Base-by-base conservation (phyloP, 2,888 invertebrate genomes). In the Cheilosia impressa region DNA sequence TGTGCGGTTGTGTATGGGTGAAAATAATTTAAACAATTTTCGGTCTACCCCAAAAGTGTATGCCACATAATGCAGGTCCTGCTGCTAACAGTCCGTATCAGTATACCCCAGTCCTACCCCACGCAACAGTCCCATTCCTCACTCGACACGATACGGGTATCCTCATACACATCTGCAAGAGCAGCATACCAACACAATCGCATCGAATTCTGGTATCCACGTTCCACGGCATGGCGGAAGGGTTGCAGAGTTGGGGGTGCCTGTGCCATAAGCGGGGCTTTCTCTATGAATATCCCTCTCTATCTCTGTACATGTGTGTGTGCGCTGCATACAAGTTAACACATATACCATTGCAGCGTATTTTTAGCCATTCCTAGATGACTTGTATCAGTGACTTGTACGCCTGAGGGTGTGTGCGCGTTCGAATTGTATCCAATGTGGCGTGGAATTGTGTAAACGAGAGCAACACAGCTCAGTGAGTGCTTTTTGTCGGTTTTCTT, bases 41-140 rank as follows among this genome's bases (percentile, higher is more conserved):
- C 81, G 85, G 85, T 85, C 85, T 81, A 85, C 85, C 85, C 85
- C 85, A 85, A 81, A 85, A 85, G 85, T 85, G 81, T 85, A 81
- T 77, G 85, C 85, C 85, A 85, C 85, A 85, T 85, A 85, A 85
- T 85, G 85, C 85, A 85, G 66, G 85, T 85, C 81, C 85, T 85
- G 81, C 85, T 81, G 81, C 68, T 71, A 81, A 77, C 85, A 81
- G 80, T 69, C 79, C 69, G 47, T 55, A 13, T 38, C 45, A 45
- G 45, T 45, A 17, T 17, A 45, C 17, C 45, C n/a, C 83, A 79
- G 85, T 83, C 82, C 82, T 83, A 72, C 82, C 82, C 82, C 82
- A 83, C 77, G 60, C 72, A 66, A 81, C 72, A 81, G 58, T 50
- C 19, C 55, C 71, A 68, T 62, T 58, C 38, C 65, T 24, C 55